phyloP scores from a whole-genome alignment of 1,140 invertebrate genomes.

The Philotrypesis tridentata region DNA sequence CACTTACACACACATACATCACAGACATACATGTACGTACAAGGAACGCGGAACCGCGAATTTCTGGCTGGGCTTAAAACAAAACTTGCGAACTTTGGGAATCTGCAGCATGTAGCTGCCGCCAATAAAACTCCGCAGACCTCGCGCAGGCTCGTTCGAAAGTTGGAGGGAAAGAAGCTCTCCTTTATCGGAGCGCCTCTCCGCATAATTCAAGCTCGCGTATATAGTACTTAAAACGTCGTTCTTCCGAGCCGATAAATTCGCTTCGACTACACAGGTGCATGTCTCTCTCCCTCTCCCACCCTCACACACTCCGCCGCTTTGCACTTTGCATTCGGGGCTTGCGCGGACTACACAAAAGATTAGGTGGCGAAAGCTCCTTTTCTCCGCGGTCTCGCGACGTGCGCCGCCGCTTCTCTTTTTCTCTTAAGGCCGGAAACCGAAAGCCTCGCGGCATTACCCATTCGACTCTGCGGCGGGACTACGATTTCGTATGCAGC shows the following conservation, averaged over 20 bases:
- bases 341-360: neutral
- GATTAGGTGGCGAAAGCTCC: constrained; percentile 24
- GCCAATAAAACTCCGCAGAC: neutral
- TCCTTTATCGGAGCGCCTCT: neutral
- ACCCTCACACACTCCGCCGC: too few species aligned
- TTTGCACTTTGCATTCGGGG: neutral
- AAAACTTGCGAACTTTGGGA: constrained; percentile 11
- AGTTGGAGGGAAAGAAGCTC: neutral
- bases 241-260: constrained; percentile 9
- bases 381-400: neutral
- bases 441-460: neutral
- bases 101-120: neutral
- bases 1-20: too few species aligned
- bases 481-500: constrained; percentile 1
- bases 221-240: constrained; percentile 11
- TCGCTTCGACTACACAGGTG: constrained; percentile 9
- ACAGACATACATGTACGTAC: too few species aligned
- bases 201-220: neutral
- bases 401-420: neutral
- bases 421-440: neutral
- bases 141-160: neutral
- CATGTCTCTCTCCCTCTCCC: too few species aligned
- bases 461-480: neutral
- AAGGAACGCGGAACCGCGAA: neutral
- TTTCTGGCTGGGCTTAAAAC: constrained; percentile 6